Conservation (phyloP, 2,888 invertebrate species). For the Chouioia cunea region DNA sequence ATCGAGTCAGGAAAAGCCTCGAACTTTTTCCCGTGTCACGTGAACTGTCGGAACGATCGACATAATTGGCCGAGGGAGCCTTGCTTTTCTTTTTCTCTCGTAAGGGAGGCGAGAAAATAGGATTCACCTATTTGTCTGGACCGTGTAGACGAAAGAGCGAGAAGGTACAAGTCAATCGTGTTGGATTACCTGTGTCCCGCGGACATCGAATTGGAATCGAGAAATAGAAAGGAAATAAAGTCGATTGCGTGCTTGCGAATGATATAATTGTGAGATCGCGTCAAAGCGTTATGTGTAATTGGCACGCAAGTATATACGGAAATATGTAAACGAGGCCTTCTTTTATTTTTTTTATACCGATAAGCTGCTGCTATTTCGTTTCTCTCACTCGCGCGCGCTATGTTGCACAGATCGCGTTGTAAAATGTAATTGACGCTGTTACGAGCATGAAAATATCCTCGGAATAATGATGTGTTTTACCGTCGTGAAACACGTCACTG, state of each 20-base stretch:
- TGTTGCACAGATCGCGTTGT: too few relatives aligned
- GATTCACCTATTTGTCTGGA: constrained; percentile 44
- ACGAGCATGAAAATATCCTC: too few relatives aligned
- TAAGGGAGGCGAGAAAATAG: constrained; percentile 37
- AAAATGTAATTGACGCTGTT: too few relatives aligned
- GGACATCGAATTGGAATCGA: constrained; percentile 26
- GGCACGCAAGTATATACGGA: constrained; percentile 61
- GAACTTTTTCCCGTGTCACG: constrained; percentile 4
- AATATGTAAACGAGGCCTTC: constrained; percentile 48
- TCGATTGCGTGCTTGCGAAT: too few relatives aligned
- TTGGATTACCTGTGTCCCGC: constrained; percentile 5
- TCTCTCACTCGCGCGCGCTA: not conserved
- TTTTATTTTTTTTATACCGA: not conserved
- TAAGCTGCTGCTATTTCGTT: too few relatives aligned
- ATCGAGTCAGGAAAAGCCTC: constrained; percentile 8
- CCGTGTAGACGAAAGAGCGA: not conserved
- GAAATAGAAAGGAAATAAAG: constrained; percentile 10
- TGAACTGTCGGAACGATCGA: constrained; percentile 12
- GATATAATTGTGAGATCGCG: too few relatives aligned
- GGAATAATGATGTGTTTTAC: constrained; percentile 39
- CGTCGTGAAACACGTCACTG: constrained; percentile 17
- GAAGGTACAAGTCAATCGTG: constrained; percentile 16
- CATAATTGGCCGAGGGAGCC: constrained; percentile 13
- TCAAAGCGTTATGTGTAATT: constrained; percentile 62
- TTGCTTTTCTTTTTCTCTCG: too few relatives aligned